A percentile compares a stretch with the other conserved stretches of the same genome.
These are phyloP conservation scores for Cisticola juncidis DNA, from an alignment of 2,113 vertebrate genomes.

Conservation along the genomic window DNA sequence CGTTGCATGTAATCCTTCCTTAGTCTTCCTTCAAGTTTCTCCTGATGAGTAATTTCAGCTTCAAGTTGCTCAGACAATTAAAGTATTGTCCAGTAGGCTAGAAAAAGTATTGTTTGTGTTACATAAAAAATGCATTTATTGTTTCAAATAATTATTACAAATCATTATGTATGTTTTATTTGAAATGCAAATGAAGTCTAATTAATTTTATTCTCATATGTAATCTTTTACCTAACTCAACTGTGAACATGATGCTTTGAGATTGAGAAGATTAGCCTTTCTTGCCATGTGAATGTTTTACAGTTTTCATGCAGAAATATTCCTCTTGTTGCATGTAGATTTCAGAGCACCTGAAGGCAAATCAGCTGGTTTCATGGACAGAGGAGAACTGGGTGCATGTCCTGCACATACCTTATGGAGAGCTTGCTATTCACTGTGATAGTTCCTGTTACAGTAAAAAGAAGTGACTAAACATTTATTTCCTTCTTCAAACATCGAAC, in stretches of 20 bases:
- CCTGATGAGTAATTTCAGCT: not conserved
- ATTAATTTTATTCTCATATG: not conserved
- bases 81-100: not conserved
- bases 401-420: not conserved
- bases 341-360: not conserved
- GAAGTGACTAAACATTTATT: not conserved
- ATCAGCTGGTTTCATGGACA: not conserved
- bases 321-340: not conserved
- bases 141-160: not conserved
- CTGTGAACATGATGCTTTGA: not conserved
- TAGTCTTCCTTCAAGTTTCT: not conserved
- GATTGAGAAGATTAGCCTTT: not conserved
- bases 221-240: not conserved
- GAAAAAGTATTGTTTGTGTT: not conserved
- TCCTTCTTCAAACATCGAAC: not conserved
- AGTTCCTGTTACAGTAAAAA: not conserved
- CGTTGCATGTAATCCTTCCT: not conserved
- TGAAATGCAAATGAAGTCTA: not conserved
- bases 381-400: not conserved
- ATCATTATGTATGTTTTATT: not conserved
- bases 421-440: not conserved
- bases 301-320: not conserved
- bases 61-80: not conserved
- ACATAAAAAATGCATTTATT: not conserved
- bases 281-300: not conserved